Evolutionary conservation across 2,888 invertebrate genomes (phyloP).

Genomic region (Dolichopus griseipennis): DNA sequence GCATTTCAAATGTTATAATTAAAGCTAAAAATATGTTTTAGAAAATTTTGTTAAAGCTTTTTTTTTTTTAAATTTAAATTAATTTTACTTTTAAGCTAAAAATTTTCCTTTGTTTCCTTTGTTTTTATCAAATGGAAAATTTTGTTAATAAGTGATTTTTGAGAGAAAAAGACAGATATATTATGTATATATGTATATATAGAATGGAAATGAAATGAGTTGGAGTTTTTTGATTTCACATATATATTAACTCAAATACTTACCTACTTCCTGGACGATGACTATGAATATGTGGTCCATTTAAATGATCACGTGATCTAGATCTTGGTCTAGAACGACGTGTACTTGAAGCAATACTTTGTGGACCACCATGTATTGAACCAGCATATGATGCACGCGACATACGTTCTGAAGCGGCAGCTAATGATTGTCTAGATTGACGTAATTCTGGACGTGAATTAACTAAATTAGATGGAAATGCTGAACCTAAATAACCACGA

Average conservation of each 20-base stretch:
- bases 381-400: constrained; percentile 65
- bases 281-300: constrained; percentile 44
- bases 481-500: constrained; percentile 57
- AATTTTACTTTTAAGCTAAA: not conserved
- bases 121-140: no score
- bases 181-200: constrained; percentile 4
- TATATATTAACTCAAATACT: constrained; percentile 30
- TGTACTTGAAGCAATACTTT: constrained; percentile 53
- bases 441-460: constrained; percentile 72
- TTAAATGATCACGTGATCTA: constrained; percentile 59
- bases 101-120: not conserved
- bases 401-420: constrained; percentile 72
- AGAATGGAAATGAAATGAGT: constrained; percentile 13
- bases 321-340: constrained; percentile 67
- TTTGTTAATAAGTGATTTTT: not conserved
- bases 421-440: constrained; percentile 76
- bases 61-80: constrained; percentile 10
- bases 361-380: constrained; percentile 51
- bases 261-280: constrained; percentile 69
- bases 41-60: constrained; percentile 18
- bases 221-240: constrained; percentile 20
- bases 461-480: constrained; percentile 65
- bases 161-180: not conserved
- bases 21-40: not conserved
- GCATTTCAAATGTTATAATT: no score